Conservation (phyloP, 2,888 invertebrate species). For the Plutella xylostella region DNA sequence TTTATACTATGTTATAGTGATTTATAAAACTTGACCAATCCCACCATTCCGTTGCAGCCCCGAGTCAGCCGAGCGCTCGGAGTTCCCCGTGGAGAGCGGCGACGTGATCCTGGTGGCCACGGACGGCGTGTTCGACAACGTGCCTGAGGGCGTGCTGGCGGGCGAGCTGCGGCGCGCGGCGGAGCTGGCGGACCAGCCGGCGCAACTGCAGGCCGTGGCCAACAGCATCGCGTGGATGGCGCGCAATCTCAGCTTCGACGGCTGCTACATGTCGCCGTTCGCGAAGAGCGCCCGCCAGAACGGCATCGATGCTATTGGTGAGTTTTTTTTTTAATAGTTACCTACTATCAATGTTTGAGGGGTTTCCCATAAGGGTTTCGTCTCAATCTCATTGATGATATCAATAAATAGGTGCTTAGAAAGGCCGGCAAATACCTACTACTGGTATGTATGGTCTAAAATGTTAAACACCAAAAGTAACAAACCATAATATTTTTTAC, state of each 20-base stretch:
- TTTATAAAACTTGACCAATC: too few species aligned
- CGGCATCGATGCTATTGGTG: conserved; percentile 93
- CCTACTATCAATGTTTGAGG: too few species aligned
- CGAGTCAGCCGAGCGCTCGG: conserved; percentile 89
- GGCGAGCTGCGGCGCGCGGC: conserved; percentile 82
- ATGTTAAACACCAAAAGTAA: too few species aligned
- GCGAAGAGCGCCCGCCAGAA: conserved; percentile 92
- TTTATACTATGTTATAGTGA: too few species aligned
- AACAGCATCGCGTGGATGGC: conserved; percentile 97
- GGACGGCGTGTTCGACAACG: conserved; percentile 98
- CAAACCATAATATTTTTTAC: too few species aligned
- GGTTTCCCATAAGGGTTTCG: too few species aligned
- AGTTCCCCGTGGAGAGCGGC: conserved; percentile 90
- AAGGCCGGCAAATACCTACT: too few species aligned
- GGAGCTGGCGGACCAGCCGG: conserved; percentile 67
- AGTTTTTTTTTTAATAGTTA: too few species aligned
- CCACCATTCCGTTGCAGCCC: conserved; percentile 70
- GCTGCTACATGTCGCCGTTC: conserved; percentile 95
- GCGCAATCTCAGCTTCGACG: conserved; percentile 92
- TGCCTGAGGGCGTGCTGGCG: conserved; percentile 90
- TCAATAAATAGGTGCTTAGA: too few species aligned
- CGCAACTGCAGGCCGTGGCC: conserved; percentile 88
- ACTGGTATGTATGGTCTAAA: too few species aligned
- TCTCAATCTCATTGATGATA: too few species aligned
- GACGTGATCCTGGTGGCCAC: conserved; percentile 96